Conservation (phyloP, 2,113 vertebrate genomes). For the Callionymus lyra region DNA sequence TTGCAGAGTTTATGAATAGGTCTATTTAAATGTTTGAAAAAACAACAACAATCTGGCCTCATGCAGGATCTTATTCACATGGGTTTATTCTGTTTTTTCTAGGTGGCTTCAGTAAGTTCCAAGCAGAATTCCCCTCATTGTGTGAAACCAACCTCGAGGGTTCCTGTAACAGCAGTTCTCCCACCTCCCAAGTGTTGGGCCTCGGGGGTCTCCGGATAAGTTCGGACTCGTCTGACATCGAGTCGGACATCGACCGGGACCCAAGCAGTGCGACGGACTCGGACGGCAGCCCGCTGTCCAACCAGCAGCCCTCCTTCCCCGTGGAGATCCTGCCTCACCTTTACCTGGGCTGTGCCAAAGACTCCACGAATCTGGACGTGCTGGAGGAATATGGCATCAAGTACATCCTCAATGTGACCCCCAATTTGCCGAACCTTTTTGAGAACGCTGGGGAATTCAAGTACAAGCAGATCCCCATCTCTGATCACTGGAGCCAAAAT, state of each 20-base stretch:
- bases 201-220: conserved; percentile 90
- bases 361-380: conserved; percentile 95
- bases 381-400: conserved; percentile 97
- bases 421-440: conserved; percentile 95
- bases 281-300: conserved; percentile 87
- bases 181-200: conserved; percentile 81
- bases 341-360: conserved; percentile 93
- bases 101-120: conserved; percentile 95
- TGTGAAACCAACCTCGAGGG: conserved; percentile 90
- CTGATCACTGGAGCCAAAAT: conserved; percentile 99
- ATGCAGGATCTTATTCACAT: conserved; percentile 3
- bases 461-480: conserved; percentile 99
- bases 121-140: conserved; percentile 79
- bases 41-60: not conserved
- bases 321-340: conserved; percentile 94
- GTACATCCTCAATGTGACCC: conserved; percentile 98
- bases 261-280: conserved; percentile 89
- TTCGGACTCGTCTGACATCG: conserved; percentile 92
- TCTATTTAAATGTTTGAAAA: not conserved
- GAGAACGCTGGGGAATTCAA: conserved; percentile 96
- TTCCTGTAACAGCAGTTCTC: conserved; percentile 73
- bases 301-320: conserved; percentile 87
- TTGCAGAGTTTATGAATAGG: not conserved
- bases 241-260: conserved; percentile 94
- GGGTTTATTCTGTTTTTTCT: conserved; percentile 13